These are phyloP conservation scores for Drosophila parvula DNA, from an alignment of 1,140 invertebrate species.

Conservation along the genomic window DNA sequence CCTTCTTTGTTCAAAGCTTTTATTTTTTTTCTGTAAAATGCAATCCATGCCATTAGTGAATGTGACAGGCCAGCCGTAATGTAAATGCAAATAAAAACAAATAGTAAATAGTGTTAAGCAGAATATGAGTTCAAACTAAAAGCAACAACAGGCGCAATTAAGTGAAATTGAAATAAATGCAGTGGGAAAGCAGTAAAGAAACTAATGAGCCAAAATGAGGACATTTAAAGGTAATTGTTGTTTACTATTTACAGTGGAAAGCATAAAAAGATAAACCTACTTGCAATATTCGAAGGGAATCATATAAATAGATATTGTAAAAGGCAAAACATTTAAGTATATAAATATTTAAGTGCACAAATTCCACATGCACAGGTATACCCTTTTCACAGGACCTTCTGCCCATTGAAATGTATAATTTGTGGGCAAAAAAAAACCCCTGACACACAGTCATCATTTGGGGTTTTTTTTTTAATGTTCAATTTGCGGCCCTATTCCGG, in stretches of 20 bases:
- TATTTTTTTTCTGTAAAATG: conserved; percentile 4
- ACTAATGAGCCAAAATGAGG: neutral
- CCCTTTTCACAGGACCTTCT: neutral
- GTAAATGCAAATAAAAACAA: conserved; percentile 15
- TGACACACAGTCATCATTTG: conserved; percentile 17
- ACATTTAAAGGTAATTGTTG: neutral
- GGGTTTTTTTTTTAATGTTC: conserved; percentile 11
- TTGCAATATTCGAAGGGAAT: neutral
- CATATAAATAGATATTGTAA: neutral
- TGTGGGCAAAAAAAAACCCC: conserved; percentile 18
- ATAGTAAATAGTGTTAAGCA: neutral
- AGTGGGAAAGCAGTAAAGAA: neutral
- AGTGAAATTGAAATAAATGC: neutral
- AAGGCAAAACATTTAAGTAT: neutral
- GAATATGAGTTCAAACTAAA: conserved; percentile 5
- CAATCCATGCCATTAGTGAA: conserved; percentile 46
- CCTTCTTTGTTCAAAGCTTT: neutral
- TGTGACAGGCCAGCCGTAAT: conserved; percentile 5
- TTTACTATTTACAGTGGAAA: neutral
- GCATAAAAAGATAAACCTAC: neutral
- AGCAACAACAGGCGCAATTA: neutral
- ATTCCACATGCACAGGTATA: neutral
- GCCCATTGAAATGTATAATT: conserved; percentile 9
- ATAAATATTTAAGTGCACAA: too few species aligned
- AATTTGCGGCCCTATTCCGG: conserved; percentile 10